Base-by-base conservation (phyloP, 2,888 invertebrate genomes). In the Parasteatoda lunata region DNA sequence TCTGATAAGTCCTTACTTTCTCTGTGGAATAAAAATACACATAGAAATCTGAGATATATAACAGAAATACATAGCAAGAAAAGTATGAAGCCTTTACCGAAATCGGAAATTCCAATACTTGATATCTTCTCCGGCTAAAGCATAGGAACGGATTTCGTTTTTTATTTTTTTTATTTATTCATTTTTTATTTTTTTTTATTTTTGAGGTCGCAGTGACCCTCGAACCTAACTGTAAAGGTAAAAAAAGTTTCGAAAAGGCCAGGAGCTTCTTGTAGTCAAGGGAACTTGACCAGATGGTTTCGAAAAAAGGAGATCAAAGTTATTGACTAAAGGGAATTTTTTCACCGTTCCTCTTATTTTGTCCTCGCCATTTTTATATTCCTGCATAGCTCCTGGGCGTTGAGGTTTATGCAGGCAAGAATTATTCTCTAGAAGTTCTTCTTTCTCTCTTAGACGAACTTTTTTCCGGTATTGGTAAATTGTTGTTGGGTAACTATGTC, bases 281-380 rank as follows among this genome's bases (percentile, higher is more conserved):
- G 75, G 84, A 84, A 84, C 78, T 84, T 84, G 84, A 79, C 84
- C 84, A 84, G 84, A 79, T 84, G 84, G 84, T 75, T 75, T 68
- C 68, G 49, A 75, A 84, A 30, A 30, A 77, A 78, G 15, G 84
- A 75, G 73, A 73, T 73, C 59, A 81, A 77, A 84, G 84, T 65
- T 79, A 84, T 84, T 84, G 84, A 77, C 83, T 76, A 71, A 47
- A 9, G 51, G 47, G 65, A 78, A 69, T 54, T 78, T 78, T 78
- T 78, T 54, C 65, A 9, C 30, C 49, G 71, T 49, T 49, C 72
- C 15, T 75, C 75, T 75, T 68, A 4, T 65, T 30, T 52, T 65
- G 54, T 15, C 15, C 45, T 30, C 30, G 30, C 30, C 30, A 30
- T 30, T 30, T 30, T 30, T 30, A 30, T 30, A 30, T 30, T 30